These are phyloP conservation scores for Malthinus seriepunctatus DNA, from an alignment of 2,888 invertebrate species.

Conservation along the genomic window DNA sequence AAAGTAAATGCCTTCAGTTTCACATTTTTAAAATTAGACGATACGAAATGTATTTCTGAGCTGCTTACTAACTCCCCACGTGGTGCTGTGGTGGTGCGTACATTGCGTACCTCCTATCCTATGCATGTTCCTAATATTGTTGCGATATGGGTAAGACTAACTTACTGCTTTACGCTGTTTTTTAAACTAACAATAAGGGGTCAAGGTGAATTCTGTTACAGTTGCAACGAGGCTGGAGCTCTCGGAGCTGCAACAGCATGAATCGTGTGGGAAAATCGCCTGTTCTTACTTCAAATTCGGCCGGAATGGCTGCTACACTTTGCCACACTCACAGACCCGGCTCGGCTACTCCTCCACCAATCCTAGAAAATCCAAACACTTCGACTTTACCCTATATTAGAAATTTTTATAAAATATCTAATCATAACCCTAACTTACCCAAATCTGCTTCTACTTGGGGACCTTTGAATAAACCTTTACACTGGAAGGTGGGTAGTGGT, in stretches of 20 bases:
- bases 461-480: conserved; percentile 65
- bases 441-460: conserved; percentile 68
- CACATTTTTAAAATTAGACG: conserved; percentile 17
- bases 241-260: conserved; percentile 56
- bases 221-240: conserved; percentile 58
- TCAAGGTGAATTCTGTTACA: conserved; percentile 50
- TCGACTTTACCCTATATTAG: conserved; percentile 56
- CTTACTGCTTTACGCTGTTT: conserved; percentile 35
- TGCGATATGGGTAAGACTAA: conserved; percentile 40
- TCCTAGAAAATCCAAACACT: conserved; percentile 51
- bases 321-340: conserved; percentile 46
- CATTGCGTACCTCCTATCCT: conserved; percentile 48
- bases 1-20: conserved; percentile 3
- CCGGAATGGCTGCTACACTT: conserved; percentile 55
- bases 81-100: conserved; percentile 55
- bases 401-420: conserved; percentile 53
- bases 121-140: conserved; percentile 33
- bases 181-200: conserved; percentile 38
- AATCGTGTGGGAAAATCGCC: conserved; percentile 53
- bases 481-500: conserved; percentile 62
- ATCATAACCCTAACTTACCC: conserved; percentile 59
- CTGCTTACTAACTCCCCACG: conserved; percentile 48
- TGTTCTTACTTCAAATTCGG: conserved; percentile 53
- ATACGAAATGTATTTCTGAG: conserved; percentile 31
- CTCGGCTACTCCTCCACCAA: conserved; percentile 46